Evolutionary conservation across 2,888 invertebrate species (phyloP).

Genomic region (Myopa testacea): DNA sequence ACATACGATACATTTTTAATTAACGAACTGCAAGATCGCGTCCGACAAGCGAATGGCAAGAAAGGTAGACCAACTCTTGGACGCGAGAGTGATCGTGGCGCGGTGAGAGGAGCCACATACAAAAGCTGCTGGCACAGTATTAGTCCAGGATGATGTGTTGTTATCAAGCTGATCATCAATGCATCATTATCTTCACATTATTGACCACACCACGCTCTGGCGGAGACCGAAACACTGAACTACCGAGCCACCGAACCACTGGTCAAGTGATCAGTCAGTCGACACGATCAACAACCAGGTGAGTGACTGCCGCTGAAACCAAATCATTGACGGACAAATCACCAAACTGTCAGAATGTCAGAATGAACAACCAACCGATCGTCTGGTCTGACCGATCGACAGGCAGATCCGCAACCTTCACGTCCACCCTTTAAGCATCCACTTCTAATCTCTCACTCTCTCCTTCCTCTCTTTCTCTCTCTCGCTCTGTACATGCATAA

Average conservation of each 20-base stretch:
- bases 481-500: no score
- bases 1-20: constrained; percentile 52
- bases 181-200: constrained; percentile 55
- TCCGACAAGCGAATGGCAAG: constrained; percentile 47
- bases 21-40: constrained; percentile 53
- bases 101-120: not conserved
- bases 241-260: not conserved
- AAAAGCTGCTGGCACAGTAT: not conserved
- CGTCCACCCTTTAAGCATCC: no score
- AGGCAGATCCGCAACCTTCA: no score
- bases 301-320: constrained; percentile 20
- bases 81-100: not conserved
- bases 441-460: no score
- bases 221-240: not conserved
- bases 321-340: not conserved
- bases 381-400: no score
- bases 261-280: not conserved
- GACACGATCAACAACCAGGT: not conserved
- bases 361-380: no score
- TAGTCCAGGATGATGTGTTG: constrained; percentile 47
- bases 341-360: not conserved
- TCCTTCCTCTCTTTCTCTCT: no score
- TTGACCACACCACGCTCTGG: constrained; percentile 50
- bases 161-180: constrained; percentile 54
- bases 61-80: not conserved